Percentiles rank a stretch among this genome's conserved stretches.
Evolutionary conservation across 2,888 invertebrate species (phyloP).

Genomic region (Agrochola macilenta): DNA sequence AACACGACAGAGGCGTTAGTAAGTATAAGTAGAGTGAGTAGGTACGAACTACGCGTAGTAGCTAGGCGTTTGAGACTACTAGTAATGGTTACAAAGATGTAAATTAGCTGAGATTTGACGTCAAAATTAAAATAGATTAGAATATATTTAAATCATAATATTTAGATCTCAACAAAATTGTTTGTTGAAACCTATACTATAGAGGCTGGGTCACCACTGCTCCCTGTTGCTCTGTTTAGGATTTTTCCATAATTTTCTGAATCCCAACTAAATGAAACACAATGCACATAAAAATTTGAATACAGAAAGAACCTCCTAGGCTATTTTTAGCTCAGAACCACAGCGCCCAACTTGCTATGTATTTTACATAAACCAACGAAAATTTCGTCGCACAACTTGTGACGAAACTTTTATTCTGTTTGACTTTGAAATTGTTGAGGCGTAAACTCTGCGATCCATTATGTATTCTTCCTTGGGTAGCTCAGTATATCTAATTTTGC

Average conservation of each 20-base stretch:
- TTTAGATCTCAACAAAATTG: no score
- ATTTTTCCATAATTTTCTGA: no score
- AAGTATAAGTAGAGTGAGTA: neutral
- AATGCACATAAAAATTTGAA: conserved; percentile 5
- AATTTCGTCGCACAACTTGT: conserved; percentile 32
- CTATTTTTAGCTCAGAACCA: conserved; percentile 24
- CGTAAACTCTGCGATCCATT: conserved; percentile 32
- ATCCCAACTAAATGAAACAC: neutral
- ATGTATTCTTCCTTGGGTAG: conserved; percentile 33
- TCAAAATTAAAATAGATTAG: no score
- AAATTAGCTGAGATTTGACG: neutral
- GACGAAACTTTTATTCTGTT: conserved; percentile 49
- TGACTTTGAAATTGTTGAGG: conserved; percentile 52
- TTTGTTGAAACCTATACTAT: no score
- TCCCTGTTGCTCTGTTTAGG: no score
- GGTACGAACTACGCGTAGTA: neutral
- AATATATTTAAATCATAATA: no score
- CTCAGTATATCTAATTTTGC: conserved; percentile 38
- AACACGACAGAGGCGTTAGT: conserved; percentile 1
- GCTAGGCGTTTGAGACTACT: neutral
- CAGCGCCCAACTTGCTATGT: conserved; percentile 21
- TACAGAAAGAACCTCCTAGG: neutral
- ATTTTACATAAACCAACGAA: conserved; percentile 45
- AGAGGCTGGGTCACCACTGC: no score
- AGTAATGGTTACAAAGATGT: conserved; percentile 36